A percentile compares a stretch with the other conserved stretches of the same genome.
These are phyloP conservation scores for Lutjanus argentimaculatus DNA, from an alignment of 2,797 vertebrate genomes.

Conservation along the genomic window DNA sequence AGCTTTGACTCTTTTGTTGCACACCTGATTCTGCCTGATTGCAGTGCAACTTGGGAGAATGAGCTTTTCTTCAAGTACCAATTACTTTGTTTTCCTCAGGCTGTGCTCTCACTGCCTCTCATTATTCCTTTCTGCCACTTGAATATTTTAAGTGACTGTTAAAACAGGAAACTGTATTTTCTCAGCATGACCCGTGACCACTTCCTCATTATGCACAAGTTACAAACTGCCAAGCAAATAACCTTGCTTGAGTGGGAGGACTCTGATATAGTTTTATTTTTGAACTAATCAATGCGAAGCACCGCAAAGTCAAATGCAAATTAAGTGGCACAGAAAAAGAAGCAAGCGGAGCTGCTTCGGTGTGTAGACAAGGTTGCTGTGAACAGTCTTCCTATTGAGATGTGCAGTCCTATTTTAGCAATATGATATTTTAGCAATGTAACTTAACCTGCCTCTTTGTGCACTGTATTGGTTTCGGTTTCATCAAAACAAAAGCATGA, in stretches of 20 bases:
- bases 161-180: conserved; percentile 90
- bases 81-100: conserved; percentile 50
- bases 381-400: conserved; percentile 4
- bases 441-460: conserved; percentile 70
- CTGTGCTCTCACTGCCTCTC: conserved; percentile 37
- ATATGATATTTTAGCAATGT: conserved; percentile 47
- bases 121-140: conserved; percentile 72
- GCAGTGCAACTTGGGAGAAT: conserved; percentile 9
- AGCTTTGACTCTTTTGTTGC: conserved; percentile 18
- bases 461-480: conserved; percentile 67
- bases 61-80: conserved; percentile 39
- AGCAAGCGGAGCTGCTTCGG: conserved; percentile 28
- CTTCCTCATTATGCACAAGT: conserved; percentile 92
- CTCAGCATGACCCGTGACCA: conserved; percentile 85
- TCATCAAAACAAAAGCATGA: conserved; percentile 72
- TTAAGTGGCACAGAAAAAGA: conserved; percentile 19
- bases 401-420: conserved; percentile 34
- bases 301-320: conserved; percentile 58
- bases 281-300: conserved; percentile 58
- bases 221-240: conserved; percentile 64
- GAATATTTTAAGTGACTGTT: conserved; percentile 79
- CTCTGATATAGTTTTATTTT: conserved; percentile 32
- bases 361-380: conserved; percentile 47
- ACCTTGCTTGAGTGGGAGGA: conserved; percentile 48
- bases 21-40: conserved; percentile 48